Percentiles rank a stretch among this genome's conserved stretches.
Conservation (phyloP, 2,888 invertebrate genomes). For the Hyposoter didymator region DNA sequence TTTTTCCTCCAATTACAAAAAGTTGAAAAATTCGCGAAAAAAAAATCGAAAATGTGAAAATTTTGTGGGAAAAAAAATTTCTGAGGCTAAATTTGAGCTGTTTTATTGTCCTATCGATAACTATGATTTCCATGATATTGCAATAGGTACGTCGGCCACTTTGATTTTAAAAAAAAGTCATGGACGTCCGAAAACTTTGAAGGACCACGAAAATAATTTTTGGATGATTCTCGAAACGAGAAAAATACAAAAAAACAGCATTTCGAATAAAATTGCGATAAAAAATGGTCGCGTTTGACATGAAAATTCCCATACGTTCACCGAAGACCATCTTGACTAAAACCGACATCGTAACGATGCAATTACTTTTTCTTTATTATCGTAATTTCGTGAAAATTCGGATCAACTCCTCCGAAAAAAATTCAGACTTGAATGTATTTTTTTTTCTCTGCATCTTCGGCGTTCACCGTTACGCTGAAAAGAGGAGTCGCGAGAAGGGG, state of each 20-base stretch:
- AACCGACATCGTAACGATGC: constrained; percentile 4
- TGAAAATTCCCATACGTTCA: not conserved
- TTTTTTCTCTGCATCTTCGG: not conserved
- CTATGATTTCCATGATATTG: too few species aligned
- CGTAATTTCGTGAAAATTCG: constrained; percentile 26
- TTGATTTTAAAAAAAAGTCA: not conserved
- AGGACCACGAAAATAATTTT: too few species aligned
- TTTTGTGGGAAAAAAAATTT: not conserved
- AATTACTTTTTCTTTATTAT: constrained; percentile 14
- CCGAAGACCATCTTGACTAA: not conserved
- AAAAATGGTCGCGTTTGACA: not conserved
- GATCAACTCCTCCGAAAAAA: not conserved
- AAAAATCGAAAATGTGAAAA: not conserved
- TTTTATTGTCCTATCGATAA: too few species aligned
- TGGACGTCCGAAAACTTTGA: not conserved
- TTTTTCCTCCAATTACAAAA: not conserved
- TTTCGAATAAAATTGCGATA: not conserved
- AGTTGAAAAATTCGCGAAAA: not conserved
- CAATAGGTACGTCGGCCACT: too few species aligned
- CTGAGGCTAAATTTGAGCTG: not conserved
- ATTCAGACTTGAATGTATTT: not conserved
- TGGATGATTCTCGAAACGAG: too few species aligned
- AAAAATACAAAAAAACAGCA: too few species aligned
- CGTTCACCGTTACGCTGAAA: not conserved
- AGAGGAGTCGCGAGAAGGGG: constrained; percentile 10